These are phyloP conservation scores for Pollenia labialis DNA, from an alignment of 2,888 invertebrate species.

Conservation along the genomic window DNA sequence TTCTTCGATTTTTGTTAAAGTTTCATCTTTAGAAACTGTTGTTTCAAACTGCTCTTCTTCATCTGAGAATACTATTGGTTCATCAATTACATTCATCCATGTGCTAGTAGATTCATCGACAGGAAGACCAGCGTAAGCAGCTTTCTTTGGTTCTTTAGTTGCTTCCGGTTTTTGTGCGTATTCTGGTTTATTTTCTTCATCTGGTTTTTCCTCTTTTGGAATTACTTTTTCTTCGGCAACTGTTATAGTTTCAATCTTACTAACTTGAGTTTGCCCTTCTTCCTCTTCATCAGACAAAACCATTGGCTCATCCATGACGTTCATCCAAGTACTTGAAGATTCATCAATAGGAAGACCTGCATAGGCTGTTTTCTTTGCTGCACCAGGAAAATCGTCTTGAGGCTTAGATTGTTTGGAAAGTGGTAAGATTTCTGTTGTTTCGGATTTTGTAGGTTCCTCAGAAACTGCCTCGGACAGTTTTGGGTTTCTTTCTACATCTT, in stretches of 20 bases:
- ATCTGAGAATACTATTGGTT: conserved; percentile 79
- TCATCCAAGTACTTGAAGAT: conserved; percentile 79
- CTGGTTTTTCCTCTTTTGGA: conserved; percentile 72
- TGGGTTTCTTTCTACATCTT: neutral
- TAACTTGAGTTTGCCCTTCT: conserved; percentile 9
- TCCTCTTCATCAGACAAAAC: conserved; percentile 77
- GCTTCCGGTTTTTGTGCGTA: neutral
- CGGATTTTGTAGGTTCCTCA: neutral
- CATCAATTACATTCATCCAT: conserved; percentile 80
- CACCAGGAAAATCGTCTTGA: conserved; percentile 30
- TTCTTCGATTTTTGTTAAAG: neutral
- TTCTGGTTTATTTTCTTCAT: neutral
- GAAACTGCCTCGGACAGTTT: neutral
- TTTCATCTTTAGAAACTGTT: no score
- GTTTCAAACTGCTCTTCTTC: conserved; percentile 75
- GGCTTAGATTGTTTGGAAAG: neutral
- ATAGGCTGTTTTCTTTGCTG: conserved; percentile 76
- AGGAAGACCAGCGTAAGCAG: conserved; percentile 77
- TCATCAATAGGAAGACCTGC: conserved; percentile 80
- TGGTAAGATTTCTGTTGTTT: neutral
- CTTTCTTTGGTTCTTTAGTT: conserved; percentile 62
- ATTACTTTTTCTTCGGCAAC: conserved; percentile 57
- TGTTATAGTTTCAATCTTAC: conserved; percentile 1
- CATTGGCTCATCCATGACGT: conserved; percentile 78
- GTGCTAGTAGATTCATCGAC: conserved; percentile 78